phyloP scores from a whole-genome alignment of 2,113 vertebrate species.

The Engraulis encrasicolus region DNA sequence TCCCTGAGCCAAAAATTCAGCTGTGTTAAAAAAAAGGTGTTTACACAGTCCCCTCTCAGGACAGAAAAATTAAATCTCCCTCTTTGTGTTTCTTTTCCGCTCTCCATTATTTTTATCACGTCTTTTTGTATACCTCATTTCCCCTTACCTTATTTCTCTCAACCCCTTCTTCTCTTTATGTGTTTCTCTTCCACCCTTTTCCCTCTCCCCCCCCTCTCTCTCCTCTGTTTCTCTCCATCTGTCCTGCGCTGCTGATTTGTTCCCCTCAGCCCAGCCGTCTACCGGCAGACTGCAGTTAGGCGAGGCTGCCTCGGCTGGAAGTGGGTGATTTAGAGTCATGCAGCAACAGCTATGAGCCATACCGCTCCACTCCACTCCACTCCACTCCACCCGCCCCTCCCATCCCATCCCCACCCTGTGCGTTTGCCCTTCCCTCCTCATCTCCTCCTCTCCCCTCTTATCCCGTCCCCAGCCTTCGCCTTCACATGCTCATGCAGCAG shows the following conservation, averaged over 20 bases:
- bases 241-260: constrained; percentile 23
- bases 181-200: constrained; percentile 56
- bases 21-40: not conserved
- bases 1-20: not conserved
- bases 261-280: constrained; percentile 14
- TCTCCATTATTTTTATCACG: not conserved
- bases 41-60: not conserved
- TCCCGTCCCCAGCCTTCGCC: too few relatives aligned
- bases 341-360: too few relatives aligned
- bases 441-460: too few relatives aligned
- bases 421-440: too few relatives aligned
- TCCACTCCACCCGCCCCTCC: too few relatives aligned
- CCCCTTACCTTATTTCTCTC: constrained; percentile 9
- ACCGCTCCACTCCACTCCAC: too few relatives aligned
- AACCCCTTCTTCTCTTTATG: constrained; percentile 40
- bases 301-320: not conserved
- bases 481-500: too few relatives aligned
- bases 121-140: not conserved
- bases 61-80: constrained; percentile 2
- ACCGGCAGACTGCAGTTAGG: constrained; percentile 38
- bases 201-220: constrained; percentile 55
- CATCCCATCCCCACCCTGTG: not conserved
- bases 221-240: constrained; percentile 52
- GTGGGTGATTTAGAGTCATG: constrained; percentile 1
- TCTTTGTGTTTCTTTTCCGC: not conserved